Percentiles rank a stretch among this genome's conserved stretches.
These are phyloP conservation scores for Electrona antarctica DNA, from an alignment of 2,113 vertebrate species.

Conservation along the genomic window DNA sequence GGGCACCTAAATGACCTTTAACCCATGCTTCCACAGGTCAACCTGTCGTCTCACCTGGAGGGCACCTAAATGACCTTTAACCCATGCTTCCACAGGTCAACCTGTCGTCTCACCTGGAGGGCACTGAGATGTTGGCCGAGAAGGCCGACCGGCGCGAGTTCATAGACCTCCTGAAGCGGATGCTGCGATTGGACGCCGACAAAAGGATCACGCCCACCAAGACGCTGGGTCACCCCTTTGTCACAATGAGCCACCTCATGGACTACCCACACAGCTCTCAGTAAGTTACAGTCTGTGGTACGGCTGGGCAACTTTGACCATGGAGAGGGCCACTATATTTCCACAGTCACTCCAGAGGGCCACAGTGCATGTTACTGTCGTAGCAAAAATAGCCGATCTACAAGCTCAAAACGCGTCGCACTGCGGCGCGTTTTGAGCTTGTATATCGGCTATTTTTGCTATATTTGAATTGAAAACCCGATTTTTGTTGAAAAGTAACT, in stretches of 20 bases:
- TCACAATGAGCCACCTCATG: slow-evolving; percentile 95
- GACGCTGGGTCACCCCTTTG: slow-evolving; percentile 95
- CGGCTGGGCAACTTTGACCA: too few species aligned
- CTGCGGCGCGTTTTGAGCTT: too few species aligned
- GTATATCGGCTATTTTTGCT: too few species aligned
- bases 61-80: slow-evolving; percentile 1
- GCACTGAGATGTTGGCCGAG: slow-evolving; percentile 97
- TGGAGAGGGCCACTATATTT: too few species aligned
- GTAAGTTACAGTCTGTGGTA: too few species aligned
- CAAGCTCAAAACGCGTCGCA: too few species aligned
- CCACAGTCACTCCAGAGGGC: too few species aligned
- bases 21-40: slow-evolving; percentile 82
- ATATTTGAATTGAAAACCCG: too few species aligned
- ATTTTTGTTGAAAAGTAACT: too few species aligned
- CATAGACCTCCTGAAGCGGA: slow-evolving; percentile 96
- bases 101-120: slow-evolving; percentile 95
- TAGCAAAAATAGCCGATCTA: too few species aligned
- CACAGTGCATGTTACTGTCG: too few species aligned
- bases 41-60: slow-evolving; percentile 70
- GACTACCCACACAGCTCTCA: slow-evolving; percentile 98
- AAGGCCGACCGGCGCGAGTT: slow-evolving; percentile 97
- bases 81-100: slow-evolving; percentile 84
- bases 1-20: neutral
- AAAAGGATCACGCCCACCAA: slow-evolving; percentile 97
- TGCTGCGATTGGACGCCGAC: slow-evolving; percentile 98